Evolutionary conservation across 2,113 vertebrate genomes (phyloP).

Genomic region (Gadus macrocephalus): DNA sequence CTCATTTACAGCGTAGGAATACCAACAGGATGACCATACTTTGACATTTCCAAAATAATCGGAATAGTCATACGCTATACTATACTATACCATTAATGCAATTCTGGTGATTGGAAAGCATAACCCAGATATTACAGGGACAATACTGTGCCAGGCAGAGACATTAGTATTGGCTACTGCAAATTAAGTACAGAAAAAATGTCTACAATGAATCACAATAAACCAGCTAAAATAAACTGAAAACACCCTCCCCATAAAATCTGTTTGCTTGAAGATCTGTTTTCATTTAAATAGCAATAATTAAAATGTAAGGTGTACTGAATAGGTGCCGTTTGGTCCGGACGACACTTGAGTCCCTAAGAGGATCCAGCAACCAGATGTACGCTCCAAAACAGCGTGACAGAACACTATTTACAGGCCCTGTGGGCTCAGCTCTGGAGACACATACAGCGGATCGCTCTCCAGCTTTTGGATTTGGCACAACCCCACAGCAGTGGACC

Average conservation of each 20-base stretch:
- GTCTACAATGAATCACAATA: constrained; percentile 20
- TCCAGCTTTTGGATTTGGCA: constrained; percentile 57
- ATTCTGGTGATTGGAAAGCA: constrained; percentile 45
- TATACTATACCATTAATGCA: constrained; percentile 50
- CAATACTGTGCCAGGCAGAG: constrained; percentile 62
- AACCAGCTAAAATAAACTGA: constrained; percentile 42
- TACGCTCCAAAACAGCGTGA: constrained; percentile 45
- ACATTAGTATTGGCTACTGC: constrained; percentile 49
- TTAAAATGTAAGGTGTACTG: constrained; percentile 50
- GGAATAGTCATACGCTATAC: constrained; percentile 49
- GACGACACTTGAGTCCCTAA: constrained; percentile 60
- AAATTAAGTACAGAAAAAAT: constrained; percentile 35
- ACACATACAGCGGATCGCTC: constrained; percentile 29
- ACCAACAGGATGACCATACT: constrained; percentile 44
- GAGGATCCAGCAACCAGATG: constrained; percentile 60
- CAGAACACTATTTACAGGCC: constrained; percentile 52
- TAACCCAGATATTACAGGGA: constrained; percentile 47
- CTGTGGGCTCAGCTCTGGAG: constrained; percentile 11
- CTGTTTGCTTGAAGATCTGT: constrained; percentile 45
- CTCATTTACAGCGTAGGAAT: constrained; percentile 56
- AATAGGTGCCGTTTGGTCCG: constrained; percentile 45
- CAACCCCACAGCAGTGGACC: constrained; percentile 36
- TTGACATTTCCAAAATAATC: constrained; percentile 43
- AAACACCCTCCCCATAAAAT: constrained; percentile 59
- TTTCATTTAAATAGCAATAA: constrained; percentile 48